phyloP scores from a whole-genome alignment of 1,140 invertebrate species.

The Delia radicum region DNA sequence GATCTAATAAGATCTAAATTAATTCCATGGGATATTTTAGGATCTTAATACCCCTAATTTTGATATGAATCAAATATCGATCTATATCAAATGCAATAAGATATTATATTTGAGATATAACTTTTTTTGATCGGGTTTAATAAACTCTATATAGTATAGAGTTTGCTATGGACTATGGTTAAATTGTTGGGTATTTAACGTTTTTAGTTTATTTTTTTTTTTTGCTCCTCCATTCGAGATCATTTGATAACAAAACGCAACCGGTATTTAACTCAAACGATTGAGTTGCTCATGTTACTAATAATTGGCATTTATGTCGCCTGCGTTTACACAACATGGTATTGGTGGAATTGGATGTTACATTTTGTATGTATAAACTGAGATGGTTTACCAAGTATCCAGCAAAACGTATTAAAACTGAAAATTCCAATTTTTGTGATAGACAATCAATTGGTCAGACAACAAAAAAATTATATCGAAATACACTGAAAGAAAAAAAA shows the following conservation, averaged over 20 bases:
- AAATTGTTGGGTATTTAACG: conserved; percentile 15
- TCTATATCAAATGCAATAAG: too few relatives aligned
- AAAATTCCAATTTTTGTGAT: conserved; percentile 10
- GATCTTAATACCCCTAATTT: too few relatives aligned
- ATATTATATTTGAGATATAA: too few relatives aligned
- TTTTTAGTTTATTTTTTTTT: neutral
- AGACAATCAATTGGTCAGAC: conserved; percentile 16
- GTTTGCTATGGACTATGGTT: too few relatives aligned
- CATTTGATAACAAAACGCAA: conserved; percentile 16
- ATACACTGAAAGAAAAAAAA: neutral
- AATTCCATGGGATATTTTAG: too few relatives aligned
- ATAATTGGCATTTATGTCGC: conserved; percentile 23
- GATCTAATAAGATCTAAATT: too few relatives aligned
- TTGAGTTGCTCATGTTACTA: conserved; percentile 22
- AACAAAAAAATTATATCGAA: neutral
- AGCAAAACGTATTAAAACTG: conserved; percentile 1
- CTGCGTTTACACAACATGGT: conserved; percentile 1
- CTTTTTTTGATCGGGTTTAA: too few relatives aligned
- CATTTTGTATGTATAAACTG: too few relatives aligned
- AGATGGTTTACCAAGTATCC: conserved; percentile 4
- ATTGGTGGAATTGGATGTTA: too few relatives aligned
- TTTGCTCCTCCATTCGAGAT: neutral
- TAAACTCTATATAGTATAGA: too few relatives aligned
- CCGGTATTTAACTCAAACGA: conserved; percentile 19
- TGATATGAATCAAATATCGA: too few relatives aligned